Base-by-base conservation (phyloP, 2,888 invertebrate genomes). In the Bursaphelenchus okinawaensis region DNA sequence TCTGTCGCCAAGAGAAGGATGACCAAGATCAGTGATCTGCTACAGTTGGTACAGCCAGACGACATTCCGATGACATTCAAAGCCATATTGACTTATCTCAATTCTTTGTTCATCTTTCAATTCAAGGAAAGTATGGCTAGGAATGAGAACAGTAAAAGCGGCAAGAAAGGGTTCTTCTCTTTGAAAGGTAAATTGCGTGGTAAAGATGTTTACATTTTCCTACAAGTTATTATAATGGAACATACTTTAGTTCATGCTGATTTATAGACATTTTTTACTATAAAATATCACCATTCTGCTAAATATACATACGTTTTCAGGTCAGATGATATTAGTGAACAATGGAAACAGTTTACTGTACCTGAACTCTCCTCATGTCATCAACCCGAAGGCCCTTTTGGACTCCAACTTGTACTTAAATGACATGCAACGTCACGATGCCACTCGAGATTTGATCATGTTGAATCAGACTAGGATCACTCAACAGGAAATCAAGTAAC, bases 391-490 rank as follows among this genome's bases (percentile, higher is more conserved):
- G 3, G 76, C 75, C 51, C 72, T 81, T 29, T 65, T 76, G 23
- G 71, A 81, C 23, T 63, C 73, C 29, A 79, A 80, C 50, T 59
- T 80, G 16, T 80, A 68, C 69, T 70, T 80, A 27, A 74, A 73
- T n/a, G 80, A 80, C 61, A 78, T 81, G 75, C 79, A 76, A 54
- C 72, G 75, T 66, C 78, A 81, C 66, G 80, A 80, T 55, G 79
- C 77, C 1, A 81, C 78, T 0, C 52, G 80, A 40, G 80, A 80
- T 66, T 58, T 80, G 24, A 74, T 80, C 51, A 75, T 80, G 75
- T 62, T 80, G 56, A 81, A 80, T 51, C 78, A 80, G 61, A 73
- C 75, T 19, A 65, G 80, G 63, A 76, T 79, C 26, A 75, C 76
- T 56, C 80, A 79, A 57, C 75, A 77, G 71, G 76, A 81, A 58